Percentiles rank a stretch among this genome's conserved stretches.
Evolutionary conservation across 2,888 invertebrate species (phyloP).

Genomic region (Clepsis dumicolana): DNA sequence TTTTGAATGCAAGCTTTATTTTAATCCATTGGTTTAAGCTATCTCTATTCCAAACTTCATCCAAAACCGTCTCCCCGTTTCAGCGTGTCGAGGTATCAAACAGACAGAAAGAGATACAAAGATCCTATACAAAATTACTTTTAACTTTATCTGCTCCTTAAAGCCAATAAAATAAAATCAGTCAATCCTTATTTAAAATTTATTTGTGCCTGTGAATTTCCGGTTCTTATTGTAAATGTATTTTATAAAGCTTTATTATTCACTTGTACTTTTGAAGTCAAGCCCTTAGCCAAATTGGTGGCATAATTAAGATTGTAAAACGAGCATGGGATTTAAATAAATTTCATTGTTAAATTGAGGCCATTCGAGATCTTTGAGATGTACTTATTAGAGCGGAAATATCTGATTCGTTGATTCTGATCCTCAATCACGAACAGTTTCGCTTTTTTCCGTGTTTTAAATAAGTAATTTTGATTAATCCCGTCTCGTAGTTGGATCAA

Average conservation of each 20-base stretch:
- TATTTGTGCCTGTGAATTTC: not conserved
- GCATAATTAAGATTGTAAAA: constrained; percentile 25
- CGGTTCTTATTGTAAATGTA: not conserved
- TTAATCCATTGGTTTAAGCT: too few species aligned
- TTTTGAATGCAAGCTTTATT: too few species aligned
- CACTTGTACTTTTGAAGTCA: constrained; percentile 13
- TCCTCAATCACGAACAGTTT: constrained; percentile 49
- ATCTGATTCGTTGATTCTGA: constrained; percentile 45
- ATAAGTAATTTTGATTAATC: constrained; percentile 53
- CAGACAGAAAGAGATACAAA: too few species aligned
- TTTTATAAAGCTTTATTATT: constrained; percentile 14
- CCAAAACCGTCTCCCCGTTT: too few species aligned
- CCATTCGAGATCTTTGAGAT: constrained; percentile 17
- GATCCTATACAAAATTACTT: too few species aligned
- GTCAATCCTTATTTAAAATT: not conserved
- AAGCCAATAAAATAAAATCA: not conserved
- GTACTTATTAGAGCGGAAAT: constrained; percentile 46
- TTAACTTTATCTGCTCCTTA: not conserved
- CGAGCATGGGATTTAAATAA: constrained; percentile 13
- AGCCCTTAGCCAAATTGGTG: constrained; percentile 19
- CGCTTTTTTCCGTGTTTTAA: constrained; percentile 52
- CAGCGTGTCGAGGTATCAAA: too few species aligned
- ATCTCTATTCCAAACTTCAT: too few species aligned
- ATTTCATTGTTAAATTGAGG: constrained; percentile 32
- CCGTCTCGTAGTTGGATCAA: constrained; percentile 52